Conservation (phyloP, 1,140 invertebrate species). For the Anastrepha ludens region DNA sequence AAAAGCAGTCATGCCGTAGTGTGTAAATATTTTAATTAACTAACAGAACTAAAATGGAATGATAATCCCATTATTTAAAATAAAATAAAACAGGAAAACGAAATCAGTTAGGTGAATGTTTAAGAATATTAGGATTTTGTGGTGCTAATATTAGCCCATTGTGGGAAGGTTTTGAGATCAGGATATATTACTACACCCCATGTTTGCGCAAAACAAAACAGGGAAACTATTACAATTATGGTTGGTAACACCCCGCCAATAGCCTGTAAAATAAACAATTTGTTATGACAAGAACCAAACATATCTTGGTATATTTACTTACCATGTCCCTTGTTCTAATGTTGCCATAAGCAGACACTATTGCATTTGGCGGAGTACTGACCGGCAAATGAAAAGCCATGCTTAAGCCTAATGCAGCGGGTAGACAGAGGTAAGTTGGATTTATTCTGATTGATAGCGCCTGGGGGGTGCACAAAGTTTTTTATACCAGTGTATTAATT, state of each 20-base stretch:
- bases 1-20: too few relatives aligned
- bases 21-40: too few relatives aligned
- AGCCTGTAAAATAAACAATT: slow-evolving; percentile 66
- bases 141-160: slow-evolving; percentile 58
- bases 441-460: slow-evolving; percentile 79
- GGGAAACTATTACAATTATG: slow-evolving; percentile 80
- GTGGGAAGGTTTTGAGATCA: slow-evolving; percentile 60
- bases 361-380: slow-evolving; percentile 90
- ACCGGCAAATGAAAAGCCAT: slow-evolving; percentile 85
- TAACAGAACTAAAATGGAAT: too few relatives aligned
- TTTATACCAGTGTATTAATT: not conserved
- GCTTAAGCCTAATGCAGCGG: slow-evolving; percentile 83
- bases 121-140: not conserved
- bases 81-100: too few relatives aligned
- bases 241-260: slow-evolving; percentile 84
- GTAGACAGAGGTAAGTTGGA: slow-evolving; percentile 89
- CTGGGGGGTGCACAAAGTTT: slow-evolving; percentile 63
- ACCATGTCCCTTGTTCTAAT: slow-evolving; percentile 85
- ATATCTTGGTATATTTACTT: slow-evolving; percentile 56
- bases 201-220: slow-evolving; percentile 80
- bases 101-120: too few relatives aligned
- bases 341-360: slow-evolving; percentile 85
- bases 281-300: not conserved
- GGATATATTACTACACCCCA: slow-evolving; percentile 75
- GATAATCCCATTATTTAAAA: too few relatives aligned